These are phyloP conservation scores for Helicolenus hilgendorfi DNA, from an alignment of 2,797 vertebrate species.

Conservation along the genomic window DNA sequence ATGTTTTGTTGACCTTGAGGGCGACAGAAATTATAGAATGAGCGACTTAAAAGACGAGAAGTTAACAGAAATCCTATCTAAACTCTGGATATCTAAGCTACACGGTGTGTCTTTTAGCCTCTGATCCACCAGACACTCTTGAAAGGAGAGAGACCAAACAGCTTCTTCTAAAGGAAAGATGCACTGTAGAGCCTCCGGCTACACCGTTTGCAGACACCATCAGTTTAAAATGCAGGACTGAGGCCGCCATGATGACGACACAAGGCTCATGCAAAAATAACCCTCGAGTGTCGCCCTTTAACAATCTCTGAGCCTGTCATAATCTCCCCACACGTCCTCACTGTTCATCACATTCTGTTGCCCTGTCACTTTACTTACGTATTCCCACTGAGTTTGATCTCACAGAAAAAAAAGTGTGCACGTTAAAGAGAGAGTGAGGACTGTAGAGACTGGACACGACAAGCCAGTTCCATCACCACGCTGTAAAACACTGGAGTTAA, in stretches of 20 bases:
- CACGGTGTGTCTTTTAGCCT: background rate
- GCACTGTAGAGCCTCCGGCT: background rate
- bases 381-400: background rate
- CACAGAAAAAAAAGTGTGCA: background rate
- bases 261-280: too few relatives aligned
- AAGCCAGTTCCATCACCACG: conserved; percentile 6
- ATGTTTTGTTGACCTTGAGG: background rate
- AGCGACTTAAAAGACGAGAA: background rate
- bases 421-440: background rate
- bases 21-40: background rate
- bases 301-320: background rate
- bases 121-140: background rate
- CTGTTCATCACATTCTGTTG: background rate
- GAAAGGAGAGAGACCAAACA: background rate
- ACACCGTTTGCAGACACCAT: background rate
- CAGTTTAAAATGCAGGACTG: background rate
- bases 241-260: background rate
- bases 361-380: background rate
- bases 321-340: background rate
- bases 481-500: conserved; percentile 26
- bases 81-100: background rate
- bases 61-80: background rate
- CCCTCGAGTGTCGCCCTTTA: background rate
- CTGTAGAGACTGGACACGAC: conserved; percentile 15
- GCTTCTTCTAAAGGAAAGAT: background rate